These are phyloP conservation scores for Platygyra sinensis DNA, from an alignment of 64 coral and sea anemone genomes.

Conservation along the genomic window DNA sequence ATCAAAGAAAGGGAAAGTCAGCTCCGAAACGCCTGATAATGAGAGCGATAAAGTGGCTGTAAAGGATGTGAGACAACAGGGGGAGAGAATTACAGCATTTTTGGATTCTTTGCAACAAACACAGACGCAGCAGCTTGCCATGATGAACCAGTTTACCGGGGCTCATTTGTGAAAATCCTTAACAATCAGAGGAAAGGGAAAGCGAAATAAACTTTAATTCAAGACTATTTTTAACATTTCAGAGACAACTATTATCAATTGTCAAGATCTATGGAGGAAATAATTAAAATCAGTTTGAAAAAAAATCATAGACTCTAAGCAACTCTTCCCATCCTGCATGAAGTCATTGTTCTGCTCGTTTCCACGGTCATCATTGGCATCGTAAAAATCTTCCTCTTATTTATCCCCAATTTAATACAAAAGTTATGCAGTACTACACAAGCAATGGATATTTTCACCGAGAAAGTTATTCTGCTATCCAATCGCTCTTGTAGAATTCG, in stretches of 20 bases:
- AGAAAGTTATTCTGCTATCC: constrained; percentile 33
- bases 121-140: constrained; percentile 22
- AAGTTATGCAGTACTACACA: too few species aligned
- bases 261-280: constrained; percentile 52
- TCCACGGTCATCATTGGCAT: constrained; percentile 23
- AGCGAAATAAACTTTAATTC: constrained; percentile 19
- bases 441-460: background rate
- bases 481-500: background rate
- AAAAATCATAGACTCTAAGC: constrained; percentile 49
- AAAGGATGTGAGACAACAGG: constrained; percentile 3
- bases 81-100: background rate
- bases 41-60: background rate
- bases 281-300: constrained; percentile 37
- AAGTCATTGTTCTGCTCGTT: constrained; percentile 41
- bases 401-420: constrained; percentile 10
- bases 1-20: constrained; percentile 8
- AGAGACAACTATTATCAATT: background rate
- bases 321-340: constrained; percentile 55
- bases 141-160: constrained; percentile 33
- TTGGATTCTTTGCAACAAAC: constrained; percentile 17
- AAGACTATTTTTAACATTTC: background rate
- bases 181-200: constrained; percentile 2
- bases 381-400: constrained; percentile 58
- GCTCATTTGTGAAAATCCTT: constrained; percentile 30
- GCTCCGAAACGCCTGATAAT: constrained; percentile 20